These are phyloP conservation scores for Potamilus streckersoni DNA, from an alignment of 1,140 invertebrate genomes.

Conservation along the genomic window DNA sequence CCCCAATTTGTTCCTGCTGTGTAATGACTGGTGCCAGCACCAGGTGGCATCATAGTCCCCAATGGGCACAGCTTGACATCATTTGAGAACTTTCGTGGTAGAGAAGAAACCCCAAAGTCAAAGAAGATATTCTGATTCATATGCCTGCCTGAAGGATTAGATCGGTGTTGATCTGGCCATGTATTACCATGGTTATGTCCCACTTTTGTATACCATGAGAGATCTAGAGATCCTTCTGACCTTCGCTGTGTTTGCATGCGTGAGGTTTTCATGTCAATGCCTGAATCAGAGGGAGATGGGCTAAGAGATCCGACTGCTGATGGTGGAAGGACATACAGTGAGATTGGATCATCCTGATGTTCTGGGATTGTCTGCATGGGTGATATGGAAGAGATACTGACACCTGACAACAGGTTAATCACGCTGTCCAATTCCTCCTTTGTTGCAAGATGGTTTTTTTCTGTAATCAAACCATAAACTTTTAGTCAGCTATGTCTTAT, in stretches of 20 bases:
- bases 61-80: conserved; percentile 12
- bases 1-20: conserved; percentile 19
- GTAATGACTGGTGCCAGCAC: conserved; percentile 17
- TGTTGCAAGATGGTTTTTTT: conserved; percentile 42
- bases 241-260: conserved; percentile 43
- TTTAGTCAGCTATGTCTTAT: too few relatives aligned
- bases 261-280: not conserved
- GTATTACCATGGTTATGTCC: conserved; percentile 34
- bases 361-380: conserved; percentile 48
- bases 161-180: conserved; percentile 49
- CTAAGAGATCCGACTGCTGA: not conserved
- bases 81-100: conserved; percentile 18
- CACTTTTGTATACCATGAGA: conserved; percentile 33
- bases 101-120: conserved; percentile 13
- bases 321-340: conserved; percentile 39
- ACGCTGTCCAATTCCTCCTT: conserved; percentile 62
- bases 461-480: too few relatives aligned
- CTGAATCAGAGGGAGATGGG: conserved; percentile 12
- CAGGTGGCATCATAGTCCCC: conserved; percentile 27
- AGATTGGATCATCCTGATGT: conserved; percentile 32
- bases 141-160: conserved; percentile 47
- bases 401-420: conserved; percentile 58
- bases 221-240: conserved; percentile 59
- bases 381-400: conserved; percentile 12
- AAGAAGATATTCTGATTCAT: not conserved